Evolutionary conservation across 2,113 vertebrate genomes (phyloP), one percentile per base, ranked within the genome.

Genomic region (Cyprinodon brontotheroides): DNA sequence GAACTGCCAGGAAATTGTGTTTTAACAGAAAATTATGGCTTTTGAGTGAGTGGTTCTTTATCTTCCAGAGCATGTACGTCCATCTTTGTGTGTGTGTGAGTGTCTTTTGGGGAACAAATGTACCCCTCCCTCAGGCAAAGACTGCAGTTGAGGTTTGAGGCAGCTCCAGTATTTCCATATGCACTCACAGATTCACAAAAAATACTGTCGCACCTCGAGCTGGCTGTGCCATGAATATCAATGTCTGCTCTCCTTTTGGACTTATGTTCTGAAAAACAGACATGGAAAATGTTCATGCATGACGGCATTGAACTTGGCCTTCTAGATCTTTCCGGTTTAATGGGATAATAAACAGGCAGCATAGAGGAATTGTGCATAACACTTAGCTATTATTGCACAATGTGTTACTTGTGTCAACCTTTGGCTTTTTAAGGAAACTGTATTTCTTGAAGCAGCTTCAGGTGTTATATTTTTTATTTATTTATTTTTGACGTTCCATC

Each of bases 201-300:
- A 88, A 90, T 79, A 87, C 87, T 91, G 85, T 91, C 89, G 90
- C 89, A 92, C 85, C 87, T 91, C 90, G 84, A 84, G 85, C 89
- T 48, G 75, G 57, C 76, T 89, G 87, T 84, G 80, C 84, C 81
- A 89, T 91, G 91, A 93, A 94, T 94, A 93, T 92, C 89, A 92
- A 92, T 92, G 88, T 77, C 75, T 82, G 87, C 79, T 90, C 83
- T 84, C 72, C 87, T 89, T 88, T 91, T 89, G 84, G 85, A 86
- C 85, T 89, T 87, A 80, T 57, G 50, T 80, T 83, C 86, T 87
- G 89, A 85, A 89, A 89, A 90, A 90, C 85, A 92, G 90, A 90
- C 85, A 88, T 85, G 87, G 86, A 90, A 84, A 84, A 89, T 91
- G 89, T 90, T 89, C 84, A 89, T 87, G 86, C 83, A 86, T 89